Conservation (phyloP, 2,113 vertebrate species). For the Oenanthe oenanthe region DNA sequence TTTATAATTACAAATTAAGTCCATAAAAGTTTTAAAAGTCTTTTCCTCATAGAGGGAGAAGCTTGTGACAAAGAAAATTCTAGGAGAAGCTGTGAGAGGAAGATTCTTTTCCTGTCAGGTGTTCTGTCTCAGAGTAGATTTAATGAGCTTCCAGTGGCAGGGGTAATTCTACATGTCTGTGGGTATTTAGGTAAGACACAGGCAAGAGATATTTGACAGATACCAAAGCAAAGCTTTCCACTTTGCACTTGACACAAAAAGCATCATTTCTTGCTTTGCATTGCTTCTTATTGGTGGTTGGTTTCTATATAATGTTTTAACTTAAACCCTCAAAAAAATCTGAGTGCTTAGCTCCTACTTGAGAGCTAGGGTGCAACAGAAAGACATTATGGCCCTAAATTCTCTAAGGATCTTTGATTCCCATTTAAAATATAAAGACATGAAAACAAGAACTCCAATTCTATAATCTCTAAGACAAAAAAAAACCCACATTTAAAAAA, state of each 20-base stretch:
- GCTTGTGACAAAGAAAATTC: neutral
- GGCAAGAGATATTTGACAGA: neutral
- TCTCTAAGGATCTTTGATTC: neutral
- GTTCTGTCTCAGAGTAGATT: neutral
- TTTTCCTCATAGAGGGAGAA: neutral
- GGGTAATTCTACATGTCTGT: neutral
- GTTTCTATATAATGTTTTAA: neutral
- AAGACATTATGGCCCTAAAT: neutral
- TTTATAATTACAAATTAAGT: neutral
- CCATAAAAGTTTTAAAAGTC: neutral
- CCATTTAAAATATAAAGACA: neutral
- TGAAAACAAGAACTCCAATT: neutral
- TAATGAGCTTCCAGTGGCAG: neutral
- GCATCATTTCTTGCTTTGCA: neutral
- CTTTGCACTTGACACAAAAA: neutral
- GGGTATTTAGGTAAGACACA: neutral
- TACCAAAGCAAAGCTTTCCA: neutral
- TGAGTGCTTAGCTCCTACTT: neutral
- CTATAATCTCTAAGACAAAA: neutral
- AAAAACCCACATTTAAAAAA: no score
- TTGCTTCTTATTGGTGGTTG: neutral
- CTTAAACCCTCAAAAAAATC: neutral
- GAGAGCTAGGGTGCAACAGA: neutral
- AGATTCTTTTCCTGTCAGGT: neutral
- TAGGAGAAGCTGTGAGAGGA: neutral